A percentile compares a stretch with the other conserved stretches of the same genome.
phyloP scores from a whole-genome alignment of 2,113 vertebrate species.

The Prunella fulvescens region DNA sequence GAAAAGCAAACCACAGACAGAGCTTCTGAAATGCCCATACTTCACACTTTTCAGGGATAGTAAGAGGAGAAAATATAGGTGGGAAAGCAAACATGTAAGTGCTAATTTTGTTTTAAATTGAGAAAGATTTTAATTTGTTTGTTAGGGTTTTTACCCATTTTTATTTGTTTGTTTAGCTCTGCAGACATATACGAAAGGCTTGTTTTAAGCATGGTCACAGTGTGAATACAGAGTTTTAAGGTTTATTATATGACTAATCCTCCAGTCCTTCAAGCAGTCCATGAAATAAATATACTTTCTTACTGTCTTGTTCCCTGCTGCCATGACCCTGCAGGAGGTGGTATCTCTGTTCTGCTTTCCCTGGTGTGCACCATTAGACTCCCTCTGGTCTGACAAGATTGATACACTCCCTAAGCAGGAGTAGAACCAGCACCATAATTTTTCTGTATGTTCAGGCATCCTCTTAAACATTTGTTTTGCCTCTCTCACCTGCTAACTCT shows the following conservation, averaged over 20 bases:
- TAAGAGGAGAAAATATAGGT: background rate
- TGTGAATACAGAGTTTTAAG: background rate
- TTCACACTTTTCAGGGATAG: background rate
- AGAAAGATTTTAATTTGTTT: background rate
- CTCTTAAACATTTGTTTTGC: background rate
- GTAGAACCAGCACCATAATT: background rate
- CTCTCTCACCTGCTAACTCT: background rate
- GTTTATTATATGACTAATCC: background rate
- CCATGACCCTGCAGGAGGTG: background rate
- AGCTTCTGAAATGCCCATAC: background rate
- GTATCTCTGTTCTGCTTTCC: background rate
- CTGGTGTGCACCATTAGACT: background rate
- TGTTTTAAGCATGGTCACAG: background rate
- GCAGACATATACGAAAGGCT: background rate
- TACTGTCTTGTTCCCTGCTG: background rate
- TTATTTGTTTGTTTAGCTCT: background rate
- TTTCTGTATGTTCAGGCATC: background rate
- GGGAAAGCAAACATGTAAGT: background rate
- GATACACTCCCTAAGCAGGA: background rate
- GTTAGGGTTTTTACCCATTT: fast-evolving
- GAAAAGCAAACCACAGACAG: background rate
- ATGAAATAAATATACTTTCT: background rate
- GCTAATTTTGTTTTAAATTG: background rate
- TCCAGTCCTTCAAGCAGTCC: background rate
- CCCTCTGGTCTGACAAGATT: background rate